Percentiles rank a stretch among this genome's conserved stretches.
These are phyloP conservation scores for Drosophila bocki DNA, from an alignment of 1,140 invertebrate species.

Conservation along the genomic window DNA sequence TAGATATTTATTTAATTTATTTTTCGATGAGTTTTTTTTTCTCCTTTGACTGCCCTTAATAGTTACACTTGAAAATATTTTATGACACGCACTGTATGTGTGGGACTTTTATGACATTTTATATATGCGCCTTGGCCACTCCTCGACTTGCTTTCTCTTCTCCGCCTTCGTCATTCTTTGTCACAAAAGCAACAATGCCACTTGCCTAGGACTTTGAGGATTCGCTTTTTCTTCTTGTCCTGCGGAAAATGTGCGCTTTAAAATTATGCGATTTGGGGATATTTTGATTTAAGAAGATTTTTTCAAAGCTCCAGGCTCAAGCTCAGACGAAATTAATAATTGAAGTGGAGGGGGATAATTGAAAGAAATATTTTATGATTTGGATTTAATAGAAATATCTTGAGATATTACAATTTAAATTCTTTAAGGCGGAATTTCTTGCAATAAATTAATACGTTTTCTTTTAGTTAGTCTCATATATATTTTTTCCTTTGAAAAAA, in stretches of 20 bases:
- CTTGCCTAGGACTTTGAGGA: constrained; percentile 20
- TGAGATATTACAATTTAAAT: background rate
- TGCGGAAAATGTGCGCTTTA: constrained; percentile 21
- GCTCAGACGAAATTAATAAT: constrained; percentile 11
- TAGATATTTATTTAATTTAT: too few species aligned
- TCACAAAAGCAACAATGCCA: constrained; percentile 27
- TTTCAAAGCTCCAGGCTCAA: constrained; percentile 5
- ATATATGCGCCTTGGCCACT: constrained; percentile 11
- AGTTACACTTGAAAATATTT: background rate
- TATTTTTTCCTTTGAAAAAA: background rate
- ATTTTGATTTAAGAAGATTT: constrained; percentile 22
- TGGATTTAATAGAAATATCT: background rate
- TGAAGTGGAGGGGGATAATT: background rate
- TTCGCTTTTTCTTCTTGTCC: constrained; percentile 4
- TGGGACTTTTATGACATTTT: constrained; percentile 37
- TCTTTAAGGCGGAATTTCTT: background rate
- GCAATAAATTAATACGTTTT: background rate
- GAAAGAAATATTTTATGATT: background rate
- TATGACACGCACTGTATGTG: constrained; percentile 17
- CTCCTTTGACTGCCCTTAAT: background rate
- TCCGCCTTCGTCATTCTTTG: background rate
- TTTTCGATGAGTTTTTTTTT: too few species aligned
- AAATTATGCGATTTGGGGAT: constrained; percentile 7
- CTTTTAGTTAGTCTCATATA: too few species aligned
- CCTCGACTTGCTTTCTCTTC: background rate